Base-by-base conservation (phyloP, 2,113 vertebrate species). In the Trinectes maculatus region DNA sequence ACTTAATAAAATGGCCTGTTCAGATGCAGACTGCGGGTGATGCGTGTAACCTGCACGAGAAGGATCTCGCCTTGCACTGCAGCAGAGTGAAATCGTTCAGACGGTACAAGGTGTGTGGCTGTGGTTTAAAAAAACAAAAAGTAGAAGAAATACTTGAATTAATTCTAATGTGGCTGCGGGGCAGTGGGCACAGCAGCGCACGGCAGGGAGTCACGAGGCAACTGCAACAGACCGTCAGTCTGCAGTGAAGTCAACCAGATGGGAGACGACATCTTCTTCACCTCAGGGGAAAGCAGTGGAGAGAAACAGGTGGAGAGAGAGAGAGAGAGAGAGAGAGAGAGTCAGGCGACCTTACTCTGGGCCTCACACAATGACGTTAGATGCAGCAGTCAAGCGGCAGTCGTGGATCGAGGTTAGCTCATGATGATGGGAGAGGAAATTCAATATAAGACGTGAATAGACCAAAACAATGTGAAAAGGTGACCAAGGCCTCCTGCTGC, bases 221-320 rank as follows among this genome's bases (percentile, higher is more conserved):
- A 54, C 67, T 82, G 64, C 71, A 78, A 71, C 71, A 78, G 60
- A 65, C 77, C 75, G 83, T 80, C 82, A 81, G 79, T 80, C 79
- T 89, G 74, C 81, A 78, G 80, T 80, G 85, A 89, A 87, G 84
- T 87, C 83, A 87, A 80, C 81, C 87, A 90, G 86, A 90, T 89
- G 85, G 86, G 80, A 89, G 84, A 89, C 83, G 86, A 85, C 80
- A 84, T 89, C 74, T 77, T 85, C 76, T 69, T 87, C 71, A 87
- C 85, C 85, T 85, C 74, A 53, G 82, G 86, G 89, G 77, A 73
- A 87, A 60, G 79, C 77, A 70, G 26, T 59, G 75, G 81, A 80
- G 70, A 76, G 73, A 83, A 84, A 79, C 81, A 69, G 76, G 72
- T 71, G 58, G 71, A 70, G 44, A 48, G 56, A 47, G 24, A 56